Evolutionary conservation across 2,797 vertebrate genomes (phyloP), one percentile per base, ranked within the genome.

Genomic region (Acestrorhynchus altus): DNA sequence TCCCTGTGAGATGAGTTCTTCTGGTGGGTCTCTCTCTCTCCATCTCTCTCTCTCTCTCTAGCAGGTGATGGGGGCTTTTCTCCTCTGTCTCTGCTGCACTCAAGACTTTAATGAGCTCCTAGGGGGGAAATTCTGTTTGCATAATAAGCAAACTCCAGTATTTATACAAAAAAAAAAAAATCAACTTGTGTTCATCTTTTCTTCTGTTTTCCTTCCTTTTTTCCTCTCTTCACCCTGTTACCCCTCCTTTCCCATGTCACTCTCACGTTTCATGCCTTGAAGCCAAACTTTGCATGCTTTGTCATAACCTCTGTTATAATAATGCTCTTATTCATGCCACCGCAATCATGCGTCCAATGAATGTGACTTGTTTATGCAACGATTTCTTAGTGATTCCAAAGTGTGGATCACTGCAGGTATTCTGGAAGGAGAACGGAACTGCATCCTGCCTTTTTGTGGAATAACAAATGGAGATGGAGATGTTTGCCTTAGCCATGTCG

Each of bases 91-190:
- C 86, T 90, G 84, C 83, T 86, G 86, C 71, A 28, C 89, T 85
- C 83, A 89, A 89, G 89, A 90, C 89, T 92, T 90, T 94, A 91
- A 95, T 94, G 90, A 94, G 91, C 87, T 94, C 90, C 89, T 80
- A 76, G 81, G 87, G 90, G 91, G 87, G 86, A 89, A 90, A 93
- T 93, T 91, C 87, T 76, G 84, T 81, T 81, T 87, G 83, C 89
- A 91, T 88, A 92, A 91, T 90, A 91, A 94, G 91, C 90, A 92
- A 88, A 87, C 85, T 87, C 82, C 82, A 78, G 70, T 75, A 85
- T 92, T 91, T 90, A 82, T 90, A 86, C 82, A 46, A 74, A 81
- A 81, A 54, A 74, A 81, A 81, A 54, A 84, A 81, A 63, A 84
- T 76, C 78, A 80, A 84, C 81, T 84, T 77, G 61, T 66, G 68